phyloP scores from a whole-genome alignment of 30 jellyfish, hydroid and myxozoan species.

The Cassiopea xamachana region DNA sequence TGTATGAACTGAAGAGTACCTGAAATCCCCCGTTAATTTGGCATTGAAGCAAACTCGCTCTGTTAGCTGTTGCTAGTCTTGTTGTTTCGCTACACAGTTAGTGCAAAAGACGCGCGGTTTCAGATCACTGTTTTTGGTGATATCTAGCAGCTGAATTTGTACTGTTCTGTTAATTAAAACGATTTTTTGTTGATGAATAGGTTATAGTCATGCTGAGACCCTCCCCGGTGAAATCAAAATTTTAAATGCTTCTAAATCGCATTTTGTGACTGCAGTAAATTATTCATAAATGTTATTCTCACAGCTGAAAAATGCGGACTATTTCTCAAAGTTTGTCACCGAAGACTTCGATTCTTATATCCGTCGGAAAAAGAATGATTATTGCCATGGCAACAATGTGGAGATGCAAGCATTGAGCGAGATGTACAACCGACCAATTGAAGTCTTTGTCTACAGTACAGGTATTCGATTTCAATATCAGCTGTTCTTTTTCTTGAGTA shows the following conservation, averaged over 20 bases:
- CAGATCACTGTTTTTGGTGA: not conserved
- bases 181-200: not conserved
- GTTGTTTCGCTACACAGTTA: not conserved
- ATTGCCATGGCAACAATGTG: slow-evolving; percentile 94
- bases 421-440: slow-evolving; percentile 94
- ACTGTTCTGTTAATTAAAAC: not conserved
- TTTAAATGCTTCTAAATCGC: not conserved
- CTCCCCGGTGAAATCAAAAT: not conserved
- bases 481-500: no score
- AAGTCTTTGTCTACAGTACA: slow-evolving; percentile 82
- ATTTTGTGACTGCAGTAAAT: not conserved
- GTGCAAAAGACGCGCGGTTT: not conserved
- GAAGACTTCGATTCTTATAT: slow-evolving; percentile 93
- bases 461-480: slow-evolving; percentile 40
- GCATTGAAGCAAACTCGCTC: no score
- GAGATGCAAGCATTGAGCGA: slow-evolving; percentile 98
- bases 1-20: no score
- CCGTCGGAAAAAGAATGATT: slow-evolving; percentile 89
- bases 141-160: not conserved
- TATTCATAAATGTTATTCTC: not conserved
- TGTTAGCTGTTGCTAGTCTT: not conserved
- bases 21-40: no score
- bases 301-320: slow-evolving; percentile 90
- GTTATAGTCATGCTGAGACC: not conserved
- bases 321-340: slow-evolving; percentile 92